Evolutionary conservation across 2,113 vertebrate species (phyloP), one percentile per base, ranked within the genome.

Genomic region (Geothlypis trichas): DNA sequence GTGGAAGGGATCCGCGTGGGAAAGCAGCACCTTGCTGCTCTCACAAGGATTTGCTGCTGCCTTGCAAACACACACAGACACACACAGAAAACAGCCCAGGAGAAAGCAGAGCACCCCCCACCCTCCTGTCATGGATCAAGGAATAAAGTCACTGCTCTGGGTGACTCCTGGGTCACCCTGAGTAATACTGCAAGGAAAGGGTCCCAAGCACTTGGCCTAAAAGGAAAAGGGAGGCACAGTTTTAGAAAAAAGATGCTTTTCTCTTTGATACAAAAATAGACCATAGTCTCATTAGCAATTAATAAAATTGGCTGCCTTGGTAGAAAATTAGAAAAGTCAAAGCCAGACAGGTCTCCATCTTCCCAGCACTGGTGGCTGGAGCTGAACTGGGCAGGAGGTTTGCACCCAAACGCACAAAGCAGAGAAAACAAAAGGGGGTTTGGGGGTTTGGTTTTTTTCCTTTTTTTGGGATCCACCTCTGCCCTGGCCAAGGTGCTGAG

Each of bases 241-340:
- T 96, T 89, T 94, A 97, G 87, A 89, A 96, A 74, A 75, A 94
- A 97, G 71, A 96, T 91, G 83, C 58, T 77, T 42, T 81, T 88
- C 91, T 80, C 72, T 89, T 57, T 7, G 58, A 78, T 98, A 98
- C 75, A 98, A 98, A 97, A 97, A 98, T 97, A 98, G 96, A 98
- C 84, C 90, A 57, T 2, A 84, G 96, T 96, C 97, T 97, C 90
- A 59, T 92, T 41, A 89, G 97, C 83, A 67, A 85, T 95, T 89
- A 94, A 93, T 62, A 95, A 97, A 97, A 86, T 52, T 73, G 96
- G 94, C 97, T 85, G 87, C 93, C 96, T 95, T 4, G 89, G 62
- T 97, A 97, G 80, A 97, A 97, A 98, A 96, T 90, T 93, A 96
- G 75, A 96, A 97, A 98, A 97, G 96, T 91, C 92, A 61, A 76